Evolutionary conservation across 2,113 vertebrate genomes (phyloP).

Genomic region (Apus apus): DNA sequence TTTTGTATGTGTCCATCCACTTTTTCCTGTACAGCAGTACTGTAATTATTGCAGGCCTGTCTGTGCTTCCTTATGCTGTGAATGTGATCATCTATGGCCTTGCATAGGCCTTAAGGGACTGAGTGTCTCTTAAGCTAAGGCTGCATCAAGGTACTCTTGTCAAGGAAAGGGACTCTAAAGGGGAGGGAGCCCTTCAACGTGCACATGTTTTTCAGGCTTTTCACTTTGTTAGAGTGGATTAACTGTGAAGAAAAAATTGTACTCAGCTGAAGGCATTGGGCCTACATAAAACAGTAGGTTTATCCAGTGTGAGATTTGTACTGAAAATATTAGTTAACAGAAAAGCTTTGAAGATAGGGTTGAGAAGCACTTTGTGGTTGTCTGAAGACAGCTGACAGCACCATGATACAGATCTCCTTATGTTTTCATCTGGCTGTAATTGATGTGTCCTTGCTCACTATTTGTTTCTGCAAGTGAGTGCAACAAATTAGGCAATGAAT

Average conservation of each 20-base stretch:
- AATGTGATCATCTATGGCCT: background rate
- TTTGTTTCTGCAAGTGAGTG: accelerated
- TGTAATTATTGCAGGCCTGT: background rate
- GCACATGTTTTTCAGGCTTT: background rate
- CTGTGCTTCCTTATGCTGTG: accelerated
- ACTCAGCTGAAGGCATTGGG: background rate
- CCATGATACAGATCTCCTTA: background rate
- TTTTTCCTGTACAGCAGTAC: background rate
- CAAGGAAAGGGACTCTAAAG: background rate
- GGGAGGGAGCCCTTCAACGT: background rate
- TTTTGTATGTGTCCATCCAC: background rate
- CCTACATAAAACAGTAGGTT: background rate
- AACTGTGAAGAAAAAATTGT: background rate
- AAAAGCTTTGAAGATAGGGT: background rate
- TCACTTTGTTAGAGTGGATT: background rate
- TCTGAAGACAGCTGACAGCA: background rate
- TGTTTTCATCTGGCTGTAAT: background rate
- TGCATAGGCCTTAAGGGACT: background rate
- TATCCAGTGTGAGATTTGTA: background rate
- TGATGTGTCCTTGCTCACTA: background rate
- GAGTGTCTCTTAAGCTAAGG: background rate
- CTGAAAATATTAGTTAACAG: background rate
- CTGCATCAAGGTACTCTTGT: background rate
- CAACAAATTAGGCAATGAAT: background rate
- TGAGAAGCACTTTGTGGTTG: background rate